These are phyloP conservation scores for Spheniscus humboldti DNA, from an alignment of 2,797 vertebrate species.

Conservation along the genomic window DNA sequence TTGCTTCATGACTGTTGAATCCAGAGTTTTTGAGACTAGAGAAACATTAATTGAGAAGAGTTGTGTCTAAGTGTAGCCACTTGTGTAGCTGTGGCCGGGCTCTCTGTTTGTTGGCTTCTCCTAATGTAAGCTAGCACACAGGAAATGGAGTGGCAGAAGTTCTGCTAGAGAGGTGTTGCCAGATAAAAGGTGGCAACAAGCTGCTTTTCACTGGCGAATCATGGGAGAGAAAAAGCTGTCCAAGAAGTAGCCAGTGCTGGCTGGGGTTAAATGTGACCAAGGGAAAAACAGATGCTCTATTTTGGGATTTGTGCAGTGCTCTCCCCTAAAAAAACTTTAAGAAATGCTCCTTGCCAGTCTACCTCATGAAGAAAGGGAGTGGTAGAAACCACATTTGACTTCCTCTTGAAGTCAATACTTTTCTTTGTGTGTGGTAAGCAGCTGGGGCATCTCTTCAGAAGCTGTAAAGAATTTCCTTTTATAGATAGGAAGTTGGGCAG, in stretches of 20 bases:
- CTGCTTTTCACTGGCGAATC: not conserved
- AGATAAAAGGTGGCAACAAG: not conserved
- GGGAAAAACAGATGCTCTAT: not conserved
- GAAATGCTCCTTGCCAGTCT: not conserved
- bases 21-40: not conserved
- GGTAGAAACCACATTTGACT: not conserved
- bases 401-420: not conserved
- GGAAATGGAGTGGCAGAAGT: not conserved
- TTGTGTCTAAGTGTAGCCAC: not conserved
- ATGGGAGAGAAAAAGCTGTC: not conserved
- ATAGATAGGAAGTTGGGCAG: not conserved
- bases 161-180: not conserved
- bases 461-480: not conserved
- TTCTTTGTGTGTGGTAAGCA: not conserved
- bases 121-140: not conserved
- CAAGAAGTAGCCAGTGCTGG: not conserved
- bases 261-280: not conserved
- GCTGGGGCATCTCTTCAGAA: not conserved
- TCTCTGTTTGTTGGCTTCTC: not conserved
- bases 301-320: not conserved
- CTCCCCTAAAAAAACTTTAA: not conserved
- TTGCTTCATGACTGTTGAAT: not conserved
- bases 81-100: not conserved
- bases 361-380: not conserved
- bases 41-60: not conserved